Percentiles rank a stretch among this genome's conserved stretches.
These are phyloP conservation scores for Catocala fraxini DNA, from an alignment of 2,888 invertebrate species.

Conservation along the genomic window DNA sequence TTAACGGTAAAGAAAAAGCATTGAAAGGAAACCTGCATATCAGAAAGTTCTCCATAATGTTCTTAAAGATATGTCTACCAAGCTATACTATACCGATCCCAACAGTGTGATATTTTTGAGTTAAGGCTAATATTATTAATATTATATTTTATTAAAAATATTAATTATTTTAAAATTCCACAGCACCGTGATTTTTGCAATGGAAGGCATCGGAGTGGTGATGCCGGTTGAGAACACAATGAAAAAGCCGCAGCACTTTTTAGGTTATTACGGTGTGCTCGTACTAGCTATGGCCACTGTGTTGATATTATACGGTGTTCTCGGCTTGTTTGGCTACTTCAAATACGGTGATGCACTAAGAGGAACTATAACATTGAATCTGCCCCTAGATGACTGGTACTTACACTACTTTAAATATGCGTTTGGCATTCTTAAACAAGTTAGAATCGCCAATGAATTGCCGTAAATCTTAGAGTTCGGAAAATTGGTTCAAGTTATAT, in stretches of 20 bases:
- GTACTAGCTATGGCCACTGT: constrained; percentile 95
- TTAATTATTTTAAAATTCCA: constrained; percentile 17
- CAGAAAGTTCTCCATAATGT: no score
- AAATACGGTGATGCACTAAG: constrained; percentile 91
- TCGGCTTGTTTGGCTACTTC: constrained; percentile 96
- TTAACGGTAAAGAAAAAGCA: no score
- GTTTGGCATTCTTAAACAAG: no score
- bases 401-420: constrained; percentile 48
- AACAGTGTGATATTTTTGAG: no score
- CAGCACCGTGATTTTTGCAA: constrained; percentile 98
- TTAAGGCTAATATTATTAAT: no score
- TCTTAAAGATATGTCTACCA: no score
- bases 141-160: no score
- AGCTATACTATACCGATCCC: no score
- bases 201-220: constrained; percentile 98
- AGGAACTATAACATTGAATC: constrained; percentile 94
- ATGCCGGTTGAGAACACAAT: constrained; percentile 98
- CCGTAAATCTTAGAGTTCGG: no score
- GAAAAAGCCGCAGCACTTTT: constrained; percentile 93
- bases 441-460: no score
- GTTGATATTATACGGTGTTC: constrained; percentile 91
- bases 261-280: constrained; percentile 94
- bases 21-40: no score
- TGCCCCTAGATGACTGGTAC: constrained; percentile 90
- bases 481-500: no score